A percentile compares a stretch with the other conserved stretches of the same genome.
Conservation (phyloP, 2,113 vertebrate genomes). For the Piaya cayana region DNA sequence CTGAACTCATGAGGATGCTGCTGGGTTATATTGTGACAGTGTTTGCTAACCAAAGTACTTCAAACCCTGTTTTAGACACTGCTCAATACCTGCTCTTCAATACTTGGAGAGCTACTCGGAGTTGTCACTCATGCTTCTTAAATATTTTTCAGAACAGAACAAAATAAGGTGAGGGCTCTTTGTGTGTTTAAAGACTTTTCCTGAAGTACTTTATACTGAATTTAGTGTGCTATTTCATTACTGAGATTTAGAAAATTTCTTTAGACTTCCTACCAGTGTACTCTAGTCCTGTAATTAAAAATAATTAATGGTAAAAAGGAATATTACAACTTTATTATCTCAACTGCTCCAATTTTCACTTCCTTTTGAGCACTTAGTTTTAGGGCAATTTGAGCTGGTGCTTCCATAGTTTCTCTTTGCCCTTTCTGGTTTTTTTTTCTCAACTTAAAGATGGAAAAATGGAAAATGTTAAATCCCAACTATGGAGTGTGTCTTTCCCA, state of each 20-base stretch:
- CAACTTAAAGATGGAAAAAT: neutral
- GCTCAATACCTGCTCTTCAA: neutral
- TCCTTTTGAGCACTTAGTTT: neutral
- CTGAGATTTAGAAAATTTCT: neutral
- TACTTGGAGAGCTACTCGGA: neutral
- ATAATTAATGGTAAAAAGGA: neutral
- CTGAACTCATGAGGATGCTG: neutral
- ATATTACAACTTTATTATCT: neutral
- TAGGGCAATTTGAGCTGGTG: neutral
- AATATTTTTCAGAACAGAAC: neutral
- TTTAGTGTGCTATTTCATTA: neutral
- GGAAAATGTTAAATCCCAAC: neutral
- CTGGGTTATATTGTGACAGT: neutral
- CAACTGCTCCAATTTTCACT: neutral
- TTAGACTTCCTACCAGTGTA: neutral
- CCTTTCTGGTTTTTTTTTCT: neutral
- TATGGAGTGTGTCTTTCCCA: neutral
- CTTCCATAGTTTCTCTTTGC: neutral
- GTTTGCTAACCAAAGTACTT: neutral
- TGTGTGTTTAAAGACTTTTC: neutral
- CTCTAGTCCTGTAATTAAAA: no score
- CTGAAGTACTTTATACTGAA: neutral
- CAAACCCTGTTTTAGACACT: neutral
- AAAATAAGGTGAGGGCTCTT: neutral
- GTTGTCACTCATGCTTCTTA: neutral